Evolutionary conservation across 1,140 invertebrate species (phyloP), one percentile per base, ranked within the genome.

Genomic region (Penaeus chinensis): DNA sequence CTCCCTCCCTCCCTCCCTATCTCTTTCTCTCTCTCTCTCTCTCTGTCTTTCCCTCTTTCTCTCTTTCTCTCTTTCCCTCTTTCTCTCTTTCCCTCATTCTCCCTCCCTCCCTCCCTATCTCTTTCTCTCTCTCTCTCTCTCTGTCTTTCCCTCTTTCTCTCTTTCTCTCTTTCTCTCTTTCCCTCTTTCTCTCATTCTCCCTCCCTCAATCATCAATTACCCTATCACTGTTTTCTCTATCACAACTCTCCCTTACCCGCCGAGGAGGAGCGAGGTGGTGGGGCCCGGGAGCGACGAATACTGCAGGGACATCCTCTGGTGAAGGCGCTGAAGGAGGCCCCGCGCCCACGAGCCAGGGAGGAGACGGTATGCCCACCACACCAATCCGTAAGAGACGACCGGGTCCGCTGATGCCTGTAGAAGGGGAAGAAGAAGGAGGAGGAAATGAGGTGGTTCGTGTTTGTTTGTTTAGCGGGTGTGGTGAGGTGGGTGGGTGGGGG

Each of bases 271-370:
- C 0, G 91, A 89, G 2, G 91, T 91, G 27, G 92, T 91, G 10
- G 94, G 94, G n/a, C 94, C 94, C 10, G 92, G 92, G 20, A 94
- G 90, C 78, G 93, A 94, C 42, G 92, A 92, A 78, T 94, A 92
- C 61, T 93, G 91, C 71, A 93, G 91, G 16, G 92, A 91, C 4
- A 91, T 91, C 89, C 92, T 90, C 19, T 90, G 87, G 60, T 91
- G 82, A 13, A 92, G 77, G 20, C 86, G 80, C 10, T 89, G 89
- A 3, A 92, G 79, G 8, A 93, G 82, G 20, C 90, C 87, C 13
- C 91, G 79, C 13, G 91, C 91, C 42, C 91, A 88, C 27, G 79
- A 79, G 1, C 84, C 78, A 0, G 93, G 93, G 13, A 92, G 88
- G 7, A 93, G 71, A 2, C 90, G 86, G 76, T 92, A 91, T 19